phyloP scores from a whole-genome alignment of 1,140 invertebrate genomes.

The Globodera rostochiensis region DNA sequence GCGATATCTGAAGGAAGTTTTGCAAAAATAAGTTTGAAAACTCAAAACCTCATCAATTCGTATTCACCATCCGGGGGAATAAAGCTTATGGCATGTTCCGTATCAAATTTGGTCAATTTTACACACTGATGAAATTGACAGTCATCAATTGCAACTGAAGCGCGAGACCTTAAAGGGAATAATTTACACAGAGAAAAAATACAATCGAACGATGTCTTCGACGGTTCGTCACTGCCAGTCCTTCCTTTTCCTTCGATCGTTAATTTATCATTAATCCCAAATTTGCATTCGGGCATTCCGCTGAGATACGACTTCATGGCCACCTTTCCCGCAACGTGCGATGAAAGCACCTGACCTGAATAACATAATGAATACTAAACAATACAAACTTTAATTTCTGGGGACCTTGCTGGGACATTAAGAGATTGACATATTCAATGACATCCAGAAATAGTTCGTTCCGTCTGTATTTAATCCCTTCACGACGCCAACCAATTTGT shows the following conservation, averaged over 20 bases:
- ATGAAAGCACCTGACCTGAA: conserved; percentile 91
- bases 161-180: conserved; percentile 54
- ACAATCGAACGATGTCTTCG: conserved; percentile 68
- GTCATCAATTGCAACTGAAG: conserved; percentile 97
- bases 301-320: conserved; percentile 99
- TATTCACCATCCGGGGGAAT: conserved; percentile 99
- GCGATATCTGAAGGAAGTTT: conserved; percentile 75
- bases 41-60: conserved; percentile 90
- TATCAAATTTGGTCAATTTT: conserved; percentile 98
- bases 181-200: neutral
- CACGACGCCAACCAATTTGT: conserved; percentile 98
- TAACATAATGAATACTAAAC: conserved; percentile 22
- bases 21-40: conserved; percentile 13
- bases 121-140: conserved; percentile 99
- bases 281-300: conserved; percentile 99
- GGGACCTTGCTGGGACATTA: conserved; percentile 97
- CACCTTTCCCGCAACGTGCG: conserved; percentile 98
- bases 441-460: conserved; percentile 99
- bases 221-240: conserved; percentile 79
- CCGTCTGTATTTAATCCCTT: conserved; percentile 97
- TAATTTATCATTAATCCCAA: conserved; percentile 99
- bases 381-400: too few species aligned
- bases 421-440: conserved; percentile 94
- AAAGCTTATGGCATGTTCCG: conserved; percentile 98
- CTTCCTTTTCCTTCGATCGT: conserved; percentile 95